Evolutionary conservation across 2,888 invertebrate genomes (phyloP).

Genomic region (Bimastos eiseni): DNA sequence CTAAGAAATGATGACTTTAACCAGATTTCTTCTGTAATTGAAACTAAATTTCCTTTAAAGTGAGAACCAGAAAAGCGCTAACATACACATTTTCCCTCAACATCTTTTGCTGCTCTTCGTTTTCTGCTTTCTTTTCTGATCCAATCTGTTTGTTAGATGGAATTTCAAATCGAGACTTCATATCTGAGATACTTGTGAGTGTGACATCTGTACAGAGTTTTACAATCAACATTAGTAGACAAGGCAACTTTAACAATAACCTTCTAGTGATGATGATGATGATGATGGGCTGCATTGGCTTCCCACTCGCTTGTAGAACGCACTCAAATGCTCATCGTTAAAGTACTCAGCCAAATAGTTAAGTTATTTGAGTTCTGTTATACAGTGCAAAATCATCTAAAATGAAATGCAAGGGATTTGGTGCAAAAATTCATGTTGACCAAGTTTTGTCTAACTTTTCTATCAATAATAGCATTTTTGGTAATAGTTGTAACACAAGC

Average conservation of each 20-base stretch:
- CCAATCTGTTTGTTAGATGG: neutral
- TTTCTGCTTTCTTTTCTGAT: neutral
- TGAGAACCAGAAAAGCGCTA: neutral
- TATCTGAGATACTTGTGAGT: neutral
- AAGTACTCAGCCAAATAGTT: too few relatives aligned
- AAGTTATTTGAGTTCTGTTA: too few relatives aligned
- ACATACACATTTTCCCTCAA: neutral
- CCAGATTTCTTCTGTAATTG: neutral
- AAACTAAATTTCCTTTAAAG: neutral
- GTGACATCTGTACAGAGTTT: neutral
- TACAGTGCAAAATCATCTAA: too few relatives aligned
- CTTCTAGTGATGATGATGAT: too few relatives aligned
- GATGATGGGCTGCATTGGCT: too few relatives aligned
- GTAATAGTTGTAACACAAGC: too few relatives aligned
- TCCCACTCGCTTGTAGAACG: too few relatives aligned
- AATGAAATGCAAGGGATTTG: too few relatives aligned
- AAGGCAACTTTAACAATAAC: neutral
- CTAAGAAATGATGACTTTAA: neutral
- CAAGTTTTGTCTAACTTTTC: too few relatives aligned
- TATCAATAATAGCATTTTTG: too few relatives aligned
- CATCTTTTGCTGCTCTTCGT: neutral
- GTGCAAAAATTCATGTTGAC: too few relatives aligned
- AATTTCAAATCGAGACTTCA: neutral
- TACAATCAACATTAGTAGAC: neutral
- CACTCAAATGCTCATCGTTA: too few relatives aligned